Evolutionary conservation across 2,797 vertebrate species (phyloP), one percentile per base, ranked within the genome.

Genomic region (Enteromius fasciolatus): DNA sequence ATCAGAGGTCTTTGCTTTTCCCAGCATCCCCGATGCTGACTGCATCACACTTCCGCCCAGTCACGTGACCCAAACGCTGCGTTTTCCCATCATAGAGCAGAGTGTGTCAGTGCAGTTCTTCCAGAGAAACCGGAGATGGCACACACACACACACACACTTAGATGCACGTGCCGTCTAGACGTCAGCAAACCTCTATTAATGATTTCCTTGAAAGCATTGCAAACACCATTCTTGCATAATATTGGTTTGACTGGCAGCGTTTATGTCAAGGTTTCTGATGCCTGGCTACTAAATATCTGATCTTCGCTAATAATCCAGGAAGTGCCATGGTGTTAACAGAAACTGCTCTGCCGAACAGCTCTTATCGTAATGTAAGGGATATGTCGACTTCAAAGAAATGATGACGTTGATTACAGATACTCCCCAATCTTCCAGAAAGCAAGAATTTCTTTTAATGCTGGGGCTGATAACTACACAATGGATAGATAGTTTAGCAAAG

Each of bases 61-160:
- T 81, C 82, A 83, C 31, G 28, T 76, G 83, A 68, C 31, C 72
- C 81, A n/a, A 79, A 50, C 12, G 44, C 80, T 66, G 33, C 54
- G 23, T 77, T 76, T 83, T 80, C 85, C 85, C 76, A 78, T 78
- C 81, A 84, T 63, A 78, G 70, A 67, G 63, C 77, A 76, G 73
- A 83, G 66, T 69, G 82, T 83, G 82, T 75, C 80, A 70, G 82
- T 75, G 74, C 15, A 31, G 54, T 83, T 85, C 73, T 81, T 57
- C n/a, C 74, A 76, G 85, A 81, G 83, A 83, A 88, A 88, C 85
- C 68, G 59, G 81, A 88, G 87, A 85, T 39, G 66, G 63, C 68
- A 78, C 68, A 61, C 80, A 73, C 74, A 36, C 83, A 52, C 73
- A 36, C 83, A 77, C 78, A 83, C 57, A 78, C 54, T 64, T 41